Percentiles rank a stretch among this genome's conserved stretches.
These are phyloP conservation scores for Strix aluco DNA, from an alignment of 2,113 vertebrate species.

Conservation along the genomic window DNA sequence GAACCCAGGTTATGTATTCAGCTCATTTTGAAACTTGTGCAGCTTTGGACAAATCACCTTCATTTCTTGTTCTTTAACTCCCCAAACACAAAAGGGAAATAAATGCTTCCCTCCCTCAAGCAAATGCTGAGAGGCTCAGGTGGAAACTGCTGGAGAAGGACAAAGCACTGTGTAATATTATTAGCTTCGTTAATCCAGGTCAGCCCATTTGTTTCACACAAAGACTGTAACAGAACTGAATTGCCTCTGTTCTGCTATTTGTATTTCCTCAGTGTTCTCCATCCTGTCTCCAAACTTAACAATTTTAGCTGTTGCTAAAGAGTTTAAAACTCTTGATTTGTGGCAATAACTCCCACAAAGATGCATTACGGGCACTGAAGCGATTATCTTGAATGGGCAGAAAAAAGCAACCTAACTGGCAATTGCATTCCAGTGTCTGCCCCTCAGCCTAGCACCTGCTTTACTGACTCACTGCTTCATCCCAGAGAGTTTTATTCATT, in stretches of 20 bases:
- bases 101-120: background rate
- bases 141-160: background rate
- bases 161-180: background rate
- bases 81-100: background rate
- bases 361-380: background rate
- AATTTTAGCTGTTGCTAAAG: slow-evolving; percentile 22
- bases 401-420: background rate
- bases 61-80: slow-evolving; percentile 7
- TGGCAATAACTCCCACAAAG: slow-evolving; percentile 3
- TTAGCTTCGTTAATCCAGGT: slow-evolving; percentile 6
- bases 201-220: slow-evolving; percentile 22
- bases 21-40: background rate
- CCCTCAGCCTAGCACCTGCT: slow-evolving; percentile 7
- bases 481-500: slow-evolving; percentile 28
- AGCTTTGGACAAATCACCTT: background rate
- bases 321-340: slow-evolving; percentile 45
- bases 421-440: background rate
- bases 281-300: background rate
- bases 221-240: background rate
- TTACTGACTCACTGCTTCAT: slow-evolving; percentile 20
- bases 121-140: background rate
- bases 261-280: slow-evolving; percentile 5
- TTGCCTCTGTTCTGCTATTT: background rate
- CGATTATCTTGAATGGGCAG: background rate
- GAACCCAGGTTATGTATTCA: background rate